Conservation (phyloP, 1,140 invertebrate genomes). For the Drosophila nikananu region DNA sequence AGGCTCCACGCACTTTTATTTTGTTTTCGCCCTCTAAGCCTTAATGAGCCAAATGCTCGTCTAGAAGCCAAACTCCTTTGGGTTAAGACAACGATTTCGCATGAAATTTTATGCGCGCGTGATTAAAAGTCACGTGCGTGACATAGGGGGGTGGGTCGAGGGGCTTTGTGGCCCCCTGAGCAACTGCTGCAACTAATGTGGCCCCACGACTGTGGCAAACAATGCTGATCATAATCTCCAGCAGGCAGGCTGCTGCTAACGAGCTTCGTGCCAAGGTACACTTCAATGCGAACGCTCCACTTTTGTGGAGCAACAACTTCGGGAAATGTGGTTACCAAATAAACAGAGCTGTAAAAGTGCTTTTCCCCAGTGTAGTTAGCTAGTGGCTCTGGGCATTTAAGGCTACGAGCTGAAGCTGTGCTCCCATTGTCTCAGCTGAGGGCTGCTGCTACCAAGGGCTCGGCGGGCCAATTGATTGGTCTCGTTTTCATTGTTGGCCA, state of each 20-base stretch:
- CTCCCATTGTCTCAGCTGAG: conserved; percentile 54
- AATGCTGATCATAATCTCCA: conserved; percentile 76
- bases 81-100: conserved; percentile 55
- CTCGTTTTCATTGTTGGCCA: conserved; percentile 63
- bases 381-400: conserved; percentile 28
- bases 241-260: conserved; percentile 57
- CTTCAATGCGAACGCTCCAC: conserved; percentile 10
- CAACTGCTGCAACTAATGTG: conserved; percentile 69
- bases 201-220: conserved; percentile 52
- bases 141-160: conserved; percentile 9
- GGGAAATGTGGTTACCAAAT: neutral
- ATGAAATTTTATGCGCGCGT: conserved; percentile 77
- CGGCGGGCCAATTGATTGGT: conserved; percentile 65
- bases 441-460: conserved; percentile 58
- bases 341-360: no score
- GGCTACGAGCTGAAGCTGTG: conserved; percentile 40
- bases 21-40: conserved; percentile 7
- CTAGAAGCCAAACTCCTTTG: conserved; percentile 26
- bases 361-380: conserved; percentile 5
- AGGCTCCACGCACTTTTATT: conserved; percentile 42
- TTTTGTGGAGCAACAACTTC: neutral
- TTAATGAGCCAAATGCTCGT: conserved; percentile 38
- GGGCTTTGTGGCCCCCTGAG: neutral
- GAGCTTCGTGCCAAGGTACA: conserved; percentile 45
- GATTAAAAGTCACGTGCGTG: conserved; percentile 81